phyloP scores from a whole-genome alignment of 2,888 invertebrate species.

The Phorcus lineatus region DNA sequence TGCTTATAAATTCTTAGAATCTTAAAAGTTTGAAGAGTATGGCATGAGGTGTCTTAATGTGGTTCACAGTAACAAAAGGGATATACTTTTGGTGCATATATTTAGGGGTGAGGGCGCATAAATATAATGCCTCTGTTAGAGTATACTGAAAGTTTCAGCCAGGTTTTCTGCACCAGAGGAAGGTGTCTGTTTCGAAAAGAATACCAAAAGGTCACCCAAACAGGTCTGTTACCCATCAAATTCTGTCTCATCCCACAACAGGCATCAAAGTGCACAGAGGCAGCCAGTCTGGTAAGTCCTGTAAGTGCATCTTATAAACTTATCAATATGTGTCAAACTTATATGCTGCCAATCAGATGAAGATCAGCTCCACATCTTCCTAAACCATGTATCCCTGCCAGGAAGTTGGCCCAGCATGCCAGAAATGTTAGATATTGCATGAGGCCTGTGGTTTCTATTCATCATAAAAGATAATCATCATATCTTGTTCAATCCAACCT shows the following conservation, averaged over 20 bases:
- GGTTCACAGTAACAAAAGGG: background rate
- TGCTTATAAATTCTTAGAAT: no score
- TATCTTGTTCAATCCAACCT: no score
- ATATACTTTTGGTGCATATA: background rate
- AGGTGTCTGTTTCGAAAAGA: conserved; percentile 2
- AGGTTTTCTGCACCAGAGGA: background rate
- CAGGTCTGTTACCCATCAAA: background rate
- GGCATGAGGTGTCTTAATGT: background rate
- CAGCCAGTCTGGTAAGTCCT: background rate
- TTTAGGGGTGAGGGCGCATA: background rate
- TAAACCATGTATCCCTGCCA: conserved; percentile 4
- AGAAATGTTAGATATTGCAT: conserved; percentile 13
- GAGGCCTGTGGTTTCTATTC: background rate
- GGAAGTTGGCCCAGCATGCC: conserved; percentile 4
- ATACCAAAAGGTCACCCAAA: conserved; percentile 15
- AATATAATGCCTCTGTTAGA: background rate
- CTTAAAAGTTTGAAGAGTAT: background rate
- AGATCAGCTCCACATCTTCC: background rate
- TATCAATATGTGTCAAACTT: conserved; percentile 10
- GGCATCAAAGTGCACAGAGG: background rate
- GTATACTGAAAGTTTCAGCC: conserved; percentile 1
- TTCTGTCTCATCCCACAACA: background rate
- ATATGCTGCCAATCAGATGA: conserved; percentile 8
- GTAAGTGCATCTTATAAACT: conserved; percentile 13
- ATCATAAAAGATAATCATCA: no score